Conservation (phyloP, 1,140 invertebrate species). For the Parapsyche elsis region DNA sequence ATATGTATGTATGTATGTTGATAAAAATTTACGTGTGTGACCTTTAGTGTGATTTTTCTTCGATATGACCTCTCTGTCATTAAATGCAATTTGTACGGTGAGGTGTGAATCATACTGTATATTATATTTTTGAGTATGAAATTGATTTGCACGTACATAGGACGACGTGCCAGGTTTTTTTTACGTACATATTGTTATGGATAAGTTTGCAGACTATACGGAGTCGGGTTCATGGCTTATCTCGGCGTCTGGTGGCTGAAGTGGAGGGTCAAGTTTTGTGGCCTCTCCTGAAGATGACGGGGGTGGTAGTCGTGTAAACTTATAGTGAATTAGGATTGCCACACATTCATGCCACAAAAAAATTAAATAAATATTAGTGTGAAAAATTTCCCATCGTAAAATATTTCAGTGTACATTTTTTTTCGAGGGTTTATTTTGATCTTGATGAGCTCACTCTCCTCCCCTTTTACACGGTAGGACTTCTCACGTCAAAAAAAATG, state of each 20-base stretch:
- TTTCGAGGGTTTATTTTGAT: not conserved
- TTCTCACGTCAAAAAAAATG: not conserved
- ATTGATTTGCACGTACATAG: not conserved
- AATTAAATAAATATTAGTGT: no score
- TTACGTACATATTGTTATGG: not conserved
- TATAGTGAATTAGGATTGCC: constrained; percentile 18
- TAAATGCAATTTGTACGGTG: no score
- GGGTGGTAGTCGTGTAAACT: constrained; percentile 1
- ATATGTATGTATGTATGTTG: no score
- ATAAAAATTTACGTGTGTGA: no score
- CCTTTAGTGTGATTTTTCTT: no score
- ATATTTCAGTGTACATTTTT: no score
- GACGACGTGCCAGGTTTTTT: not conserved
- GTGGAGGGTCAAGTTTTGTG: constrained; percentile 47
- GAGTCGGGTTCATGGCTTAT: constrained; percentile 45
- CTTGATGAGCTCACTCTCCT: no score
- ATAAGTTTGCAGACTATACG: constrained; percentile 16
- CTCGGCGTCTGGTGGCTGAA: constrained; percentile 33
- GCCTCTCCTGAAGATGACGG: constrained; percentile 26
- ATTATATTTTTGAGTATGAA: no score
- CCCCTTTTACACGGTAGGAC: not conserved
- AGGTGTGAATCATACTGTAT: no score
- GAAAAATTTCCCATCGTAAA: no score
- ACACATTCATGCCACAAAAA: no score
- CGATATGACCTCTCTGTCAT: no score